Percentiles rank a stretch among this genome's conserved stretches.
Conservation (phyloP, 2,888 invertebrate species). For the Tipula lateralis region DNA sequence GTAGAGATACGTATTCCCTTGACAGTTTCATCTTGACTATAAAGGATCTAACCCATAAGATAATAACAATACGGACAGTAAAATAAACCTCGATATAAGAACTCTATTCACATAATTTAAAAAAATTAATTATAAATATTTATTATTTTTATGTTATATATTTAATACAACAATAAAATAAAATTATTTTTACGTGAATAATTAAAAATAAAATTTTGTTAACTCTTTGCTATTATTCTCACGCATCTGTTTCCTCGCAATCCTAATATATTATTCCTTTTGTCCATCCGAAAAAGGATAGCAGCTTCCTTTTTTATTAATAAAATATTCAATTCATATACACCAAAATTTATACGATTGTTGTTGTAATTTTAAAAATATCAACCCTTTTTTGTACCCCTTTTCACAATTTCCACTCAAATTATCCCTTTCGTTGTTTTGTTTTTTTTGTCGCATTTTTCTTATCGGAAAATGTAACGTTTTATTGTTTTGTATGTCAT, state of each 20-base stretch:
- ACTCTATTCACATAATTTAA: not conserved
- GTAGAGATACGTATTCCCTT: not conserved
- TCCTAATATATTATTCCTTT: not conserved
- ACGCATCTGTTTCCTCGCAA: not conserved
- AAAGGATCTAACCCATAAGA: not conserved
- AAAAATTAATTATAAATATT: not conserved
- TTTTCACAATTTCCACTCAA: not conserved
- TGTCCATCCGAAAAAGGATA: not conserved
- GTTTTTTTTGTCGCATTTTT: not conserved
- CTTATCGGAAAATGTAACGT: not conserved
- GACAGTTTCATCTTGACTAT: not conserved
- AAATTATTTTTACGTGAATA: not conserved
- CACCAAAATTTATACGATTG: not conserved
- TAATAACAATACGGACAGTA: not conserved
- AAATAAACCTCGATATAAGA: not conserved
- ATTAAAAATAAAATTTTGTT: not conserved
- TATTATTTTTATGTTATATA: no score
- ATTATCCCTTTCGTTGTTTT: not conserved
- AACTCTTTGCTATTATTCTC: conserved; percentile 11
- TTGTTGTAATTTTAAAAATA: not conserved
- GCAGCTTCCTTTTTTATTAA: not conserved
- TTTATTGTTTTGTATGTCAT: not conserved
- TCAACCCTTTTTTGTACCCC: not conserved
- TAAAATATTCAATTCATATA: not conserved
- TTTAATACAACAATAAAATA: not conserved